These are phyloP conservation scores for Phenganax marumi DNA, from an alignment of 92 coral and sea anemone species.

Conservation along the genomic window DNA sequence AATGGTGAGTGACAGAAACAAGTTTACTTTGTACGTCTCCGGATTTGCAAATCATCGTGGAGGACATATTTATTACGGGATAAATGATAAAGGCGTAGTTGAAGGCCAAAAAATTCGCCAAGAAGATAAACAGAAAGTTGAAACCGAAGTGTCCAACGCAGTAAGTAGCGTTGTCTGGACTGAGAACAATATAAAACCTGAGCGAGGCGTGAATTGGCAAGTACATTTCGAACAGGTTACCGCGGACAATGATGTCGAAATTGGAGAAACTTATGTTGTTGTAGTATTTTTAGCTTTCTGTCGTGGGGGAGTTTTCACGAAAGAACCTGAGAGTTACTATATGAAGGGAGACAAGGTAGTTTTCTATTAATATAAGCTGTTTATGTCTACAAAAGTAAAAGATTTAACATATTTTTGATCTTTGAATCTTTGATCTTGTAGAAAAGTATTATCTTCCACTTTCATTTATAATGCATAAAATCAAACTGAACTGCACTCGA, in stretches of 20 bases:
- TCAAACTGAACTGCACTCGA: too few relatives aligned
- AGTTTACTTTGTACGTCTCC: conserved; percentile 30
- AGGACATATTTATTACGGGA: conserved; percentile 48
- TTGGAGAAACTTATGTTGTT: background rate
- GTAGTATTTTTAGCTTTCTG: conserved; percentile 3
- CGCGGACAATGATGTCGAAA: background rate
- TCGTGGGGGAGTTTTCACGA: conserved; percentile 30
- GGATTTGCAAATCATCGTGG: conserved; percentile 53
- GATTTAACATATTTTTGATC: too few relatives aligned
- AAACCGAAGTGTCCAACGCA: background rate
- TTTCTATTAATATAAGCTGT: background rate
- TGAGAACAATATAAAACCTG: background rate
- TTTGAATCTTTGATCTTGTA: too few relatives aligned
- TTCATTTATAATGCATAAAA: too few relatives aligned
- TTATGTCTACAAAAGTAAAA: too few relatives aligned
- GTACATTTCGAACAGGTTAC: conserved; percentile 11
- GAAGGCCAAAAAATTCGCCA: conserved; percentile 21
- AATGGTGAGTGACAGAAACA: conserved; percentile 3
- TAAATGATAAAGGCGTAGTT: conserved; percentile 34
- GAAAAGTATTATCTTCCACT: too few relatives aligned
- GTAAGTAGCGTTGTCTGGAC: conserved; percentile 34
- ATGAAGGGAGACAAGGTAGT: background rate
- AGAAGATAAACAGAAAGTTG: conserved; percentile 27
- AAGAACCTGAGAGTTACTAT: conserved; percentile 26
- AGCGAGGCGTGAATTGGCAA: conserved; percentile 14